Percentiles rank a stretch among this genome's conserved stretches.
These are phyloP conservation scores for Limonius californicus DNA, from an alignment of 1,140 invertebrate species.

Conservation along the genomic window DNA sequence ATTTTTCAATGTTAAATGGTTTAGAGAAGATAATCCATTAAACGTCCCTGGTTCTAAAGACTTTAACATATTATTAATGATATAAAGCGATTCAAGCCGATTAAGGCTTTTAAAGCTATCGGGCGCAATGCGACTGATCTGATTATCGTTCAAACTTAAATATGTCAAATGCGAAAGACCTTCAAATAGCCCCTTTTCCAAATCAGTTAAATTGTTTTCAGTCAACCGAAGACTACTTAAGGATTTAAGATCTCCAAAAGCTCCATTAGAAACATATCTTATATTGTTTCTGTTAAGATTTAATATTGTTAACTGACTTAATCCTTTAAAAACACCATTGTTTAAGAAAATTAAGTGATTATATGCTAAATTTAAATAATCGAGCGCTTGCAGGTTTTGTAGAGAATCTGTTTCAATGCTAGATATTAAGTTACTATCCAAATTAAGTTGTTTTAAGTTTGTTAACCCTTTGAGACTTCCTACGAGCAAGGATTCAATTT, in stretches of 20 bases:
- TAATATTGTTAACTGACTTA: neutral
- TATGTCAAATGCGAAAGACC: neutral
- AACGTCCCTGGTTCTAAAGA: no score
- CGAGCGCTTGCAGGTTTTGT: neutral
- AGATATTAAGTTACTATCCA: neutral
- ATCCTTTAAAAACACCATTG: neutral
- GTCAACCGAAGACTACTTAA: neutral
- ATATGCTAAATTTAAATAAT: neutral
- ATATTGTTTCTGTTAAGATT: neutral
- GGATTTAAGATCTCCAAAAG: neutral
- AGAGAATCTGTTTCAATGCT: neutral
- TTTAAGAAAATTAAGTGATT: neutral
- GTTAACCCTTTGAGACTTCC: neutral
- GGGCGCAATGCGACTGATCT: neutral
- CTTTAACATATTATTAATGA: no score
- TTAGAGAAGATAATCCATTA: no score
- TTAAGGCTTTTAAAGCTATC: neutral
- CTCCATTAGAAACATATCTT: no score
- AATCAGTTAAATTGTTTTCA: neutral
- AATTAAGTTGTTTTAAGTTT: neutral
- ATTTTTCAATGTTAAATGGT: no score
- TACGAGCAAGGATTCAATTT: neutral
- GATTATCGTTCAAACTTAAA: neutral
- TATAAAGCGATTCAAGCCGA: no score
- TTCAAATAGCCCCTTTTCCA: neutral